Base-by-base conservation (phyloP, 1,140 invertebrate genomes). In the Paralvinella palmiformis region DNA sequence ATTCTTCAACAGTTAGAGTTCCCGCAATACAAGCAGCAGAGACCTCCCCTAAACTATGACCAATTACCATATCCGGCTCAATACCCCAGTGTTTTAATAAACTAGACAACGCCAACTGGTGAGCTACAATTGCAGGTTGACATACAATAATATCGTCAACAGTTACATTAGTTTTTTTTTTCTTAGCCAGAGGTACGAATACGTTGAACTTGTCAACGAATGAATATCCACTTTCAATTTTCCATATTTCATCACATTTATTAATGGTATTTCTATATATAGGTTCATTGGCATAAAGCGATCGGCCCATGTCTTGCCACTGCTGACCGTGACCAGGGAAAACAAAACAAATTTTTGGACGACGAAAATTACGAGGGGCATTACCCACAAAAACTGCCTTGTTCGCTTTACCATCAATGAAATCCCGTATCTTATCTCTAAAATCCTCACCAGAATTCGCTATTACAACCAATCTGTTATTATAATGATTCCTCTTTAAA, bases 11-110 rank as follows among this genome's bases (percentile, higher is more conserved):
- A 7, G 92, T 96, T 66, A 98, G 88, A 27, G 89, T 89, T 4
- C 92, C 93, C 83, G 98, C 95, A 45, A 94, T 94, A 81, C 98
- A 98, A 10, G 92, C 94, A 81, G 95, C 98, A 3, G 91, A 91
- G n/a, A 79, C 62, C 58, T 81, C 79, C 41, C 78, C 78, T 2
- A 79, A 93, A 0, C 94, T 97, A 77, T 98, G 95, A 1, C 96
- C 96, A 45, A 98, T 82, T 70, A 98, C 93, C 56, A 92, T 93
- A 80, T 97, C 92, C 7, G 94, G 91, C 52, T 85, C 81, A 15
- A 98, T 84, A 60, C 87, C 89, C 45, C 96, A 69, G 2, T 81
- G 81, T 44, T 81, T 86, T n/a, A 98, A 80, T 22, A 93, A 71
- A 79, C 98, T 94, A 1, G 92, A 88, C 1, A 98, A 79, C 6